Evolutionary conservation across 2,888 invertebrate genomes (phyloP), one percentile per base, ranked within the genome.

Genomic region (Drosophila macrothrix): DNA sequence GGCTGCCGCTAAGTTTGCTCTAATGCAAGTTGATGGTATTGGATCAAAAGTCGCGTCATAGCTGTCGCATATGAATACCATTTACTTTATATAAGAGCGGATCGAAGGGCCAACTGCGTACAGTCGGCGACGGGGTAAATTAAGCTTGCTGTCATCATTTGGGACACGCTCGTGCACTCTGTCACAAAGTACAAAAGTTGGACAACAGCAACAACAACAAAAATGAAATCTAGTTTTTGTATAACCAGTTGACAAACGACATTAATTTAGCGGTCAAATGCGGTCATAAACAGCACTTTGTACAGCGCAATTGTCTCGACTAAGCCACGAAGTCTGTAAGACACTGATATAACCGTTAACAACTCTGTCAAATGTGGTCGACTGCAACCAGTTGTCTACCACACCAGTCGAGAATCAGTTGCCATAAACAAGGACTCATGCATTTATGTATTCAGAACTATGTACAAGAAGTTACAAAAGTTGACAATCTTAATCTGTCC

Each of bases 261-360:
- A 60, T 61, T 67, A 53, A 78, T 58, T 77, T 86, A 81, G 84
- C 87, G 89, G 89, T 86, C 84, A 82, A 68, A 69, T 70, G 58
- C 37, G 74, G 74, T 66, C 87, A 76, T 82, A 86, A 86, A 78
- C 69, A 68, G 65, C 64, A 46, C 55, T 58, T 63, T 56, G 39
- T 59, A 50, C 59, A 19, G 10, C 54, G 39, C 74, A 78, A 62
- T 67, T 61, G 68, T n/a, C 55, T 29, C 33, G 29, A 33, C 52
- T 29, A n/a, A 43, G 54, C 49, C 70, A 69, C 71, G 52, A 63
- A 69, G 61, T 70, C 56, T 68, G 58, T 62, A 50, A 58, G 53
- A 37, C 37, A 52, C 62, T 84, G 85, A 85, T 80, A 88, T 87
- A 85, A 88, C 85, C 73, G 89, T 89, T 76, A 73, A 68, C 71